Evolutionary conservation across 2,797 vertebrate species (phyloP).

Genomic region (Neopelma chrysocephalum): DNA sequence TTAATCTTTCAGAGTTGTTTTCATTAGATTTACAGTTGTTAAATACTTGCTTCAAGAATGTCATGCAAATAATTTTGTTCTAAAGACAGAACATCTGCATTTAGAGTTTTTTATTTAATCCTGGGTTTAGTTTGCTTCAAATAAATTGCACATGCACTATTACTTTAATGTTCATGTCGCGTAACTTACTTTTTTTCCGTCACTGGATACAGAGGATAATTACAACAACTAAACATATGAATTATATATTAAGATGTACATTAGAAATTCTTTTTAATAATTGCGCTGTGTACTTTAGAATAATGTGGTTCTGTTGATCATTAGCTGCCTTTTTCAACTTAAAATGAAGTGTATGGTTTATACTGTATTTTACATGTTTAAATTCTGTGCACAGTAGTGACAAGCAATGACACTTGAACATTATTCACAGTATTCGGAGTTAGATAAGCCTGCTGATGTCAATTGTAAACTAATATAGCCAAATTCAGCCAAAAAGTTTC

Average conservation of each 20-base stretch:
- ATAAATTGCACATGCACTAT: neutral
- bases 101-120: neutral
- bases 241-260: neutral
- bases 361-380: neutral
- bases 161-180: neutral
- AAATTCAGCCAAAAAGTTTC: conserved; percentile 42
- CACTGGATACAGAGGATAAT: neutral
- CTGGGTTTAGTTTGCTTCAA: neutral
- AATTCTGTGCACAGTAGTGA: neutral
- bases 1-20: neutral
- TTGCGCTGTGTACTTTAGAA: neutral
- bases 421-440: neutral
- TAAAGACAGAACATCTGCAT: neutral
- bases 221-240: neutral
- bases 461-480: neutral
- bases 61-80: neutral
- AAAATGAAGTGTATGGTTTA: neutral
- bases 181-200: neutral
- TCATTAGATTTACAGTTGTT: neutral
- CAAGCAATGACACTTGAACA: neutral
- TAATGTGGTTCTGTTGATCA: neutral
- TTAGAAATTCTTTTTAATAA: neutral
- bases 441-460: conserved; percentile 11
- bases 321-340: conserved; percentile 6
- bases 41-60: neutral